Evolutionary conservation across 1,140 invertebrate genomes (phyloP), one percentile per base, ranked within the genome.

Genomic region (Psix sp.): DNA sequence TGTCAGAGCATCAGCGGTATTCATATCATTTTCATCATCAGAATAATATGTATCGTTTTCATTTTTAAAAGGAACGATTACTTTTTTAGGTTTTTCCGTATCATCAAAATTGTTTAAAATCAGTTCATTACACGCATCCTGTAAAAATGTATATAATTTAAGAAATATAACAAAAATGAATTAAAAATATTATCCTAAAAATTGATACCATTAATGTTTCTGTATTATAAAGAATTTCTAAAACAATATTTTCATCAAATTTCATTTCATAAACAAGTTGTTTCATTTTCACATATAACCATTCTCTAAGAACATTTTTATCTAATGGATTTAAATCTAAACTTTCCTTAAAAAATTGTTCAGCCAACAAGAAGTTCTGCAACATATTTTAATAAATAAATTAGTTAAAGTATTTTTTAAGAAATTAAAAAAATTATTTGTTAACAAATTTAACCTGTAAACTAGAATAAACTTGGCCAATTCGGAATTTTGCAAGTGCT

Each of bases 201-300:
- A 15, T 13, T 2, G 49, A 36, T 67, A 67, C 63, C 52, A 5
- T 2, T 26, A 67, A 26, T 21, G 1, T 1, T 0, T 43, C 6
- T 5, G 42, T 20, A 6, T 57, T 24, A 26, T 43, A 36, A 10
- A 67, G 10, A 7, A 36, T 38, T 36, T 42, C 16, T 7, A 70
- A 5, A 9, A 35, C 21, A 11, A 0, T 1, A 39, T 52, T 66
- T 39, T 45, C 13, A 2, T 10, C 0, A 29, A 60, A 74, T n/a
- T 63, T 63, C 71, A 74, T 74, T 7, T 2, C 6, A 33, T 31
- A 24, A 24, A 43, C 29, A 7, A 74, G 20, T 45, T 42, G 31
- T 36, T 62, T 67, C 0, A 62, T 7, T 10, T 40, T 52, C 10
- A 67, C 2, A 17, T 39, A 14, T 3, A 62, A 11, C 2, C 62